These are phyloP conservation scores for Pogona vitticeps DNA, from an alignment of 2,113 vertebrate genomes.

Conservation along the genomic window DNA sequence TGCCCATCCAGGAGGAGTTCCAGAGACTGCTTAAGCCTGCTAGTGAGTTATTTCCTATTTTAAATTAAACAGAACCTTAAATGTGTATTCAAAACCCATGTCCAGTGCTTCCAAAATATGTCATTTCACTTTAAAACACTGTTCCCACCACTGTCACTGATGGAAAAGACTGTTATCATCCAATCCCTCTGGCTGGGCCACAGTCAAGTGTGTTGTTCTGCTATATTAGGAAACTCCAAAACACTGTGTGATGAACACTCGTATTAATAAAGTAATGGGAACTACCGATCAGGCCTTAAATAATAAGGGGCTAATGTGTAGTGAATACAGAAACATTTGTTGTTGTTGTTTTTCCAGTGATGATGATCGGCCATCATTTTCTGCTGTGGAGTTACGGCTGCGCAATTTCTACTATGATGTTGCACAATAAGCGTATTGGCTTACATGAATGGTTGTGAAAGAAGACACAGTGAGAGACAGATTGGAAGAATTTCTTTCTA, in stretches of 20 bases:
- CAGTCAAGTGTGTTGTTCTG: not conserved
- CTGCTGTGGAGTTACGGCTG: conserved; percentile 83
- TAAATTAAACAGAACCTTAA: not conserved
- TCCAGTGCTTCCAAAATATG: not conserved
- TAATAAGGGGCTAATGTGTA: not conserved
- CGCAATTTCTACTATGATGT: conserved; percentile 94
- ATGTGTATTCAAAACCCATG: not conserved
- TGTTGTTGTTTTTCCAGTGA: conserved; percentile 71
- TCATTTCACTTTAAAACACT: not conserved
- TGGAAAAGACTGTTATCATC: not conserved
- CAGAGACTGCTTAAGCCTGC: not conserved
- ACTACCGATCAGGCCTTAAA: not conserved
- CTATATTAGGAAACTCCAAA: not conserved
- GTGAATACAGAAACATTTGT: not conserved
- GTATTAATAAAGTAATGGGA: not conserved
- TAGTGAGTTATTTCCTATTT: too few species aligned
- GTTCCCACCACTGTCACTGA: not conserved
- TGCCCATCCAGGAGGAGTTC: not conserved
- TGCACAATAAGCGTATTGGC: conserved; percentile 75
- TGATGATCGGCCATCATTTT: conserved; percentile 85
- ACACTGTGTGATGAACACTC: not conserved
- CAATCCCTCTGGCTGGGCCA: not conserved
- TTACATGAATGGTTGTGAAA: not conserved
- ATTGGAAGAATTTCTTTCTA: not conserved
- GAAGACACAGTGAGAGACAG: not conserved